Conservation (phyloP, 2,888 invertebrate genomes). For the Andrena bicolor region DNA sequence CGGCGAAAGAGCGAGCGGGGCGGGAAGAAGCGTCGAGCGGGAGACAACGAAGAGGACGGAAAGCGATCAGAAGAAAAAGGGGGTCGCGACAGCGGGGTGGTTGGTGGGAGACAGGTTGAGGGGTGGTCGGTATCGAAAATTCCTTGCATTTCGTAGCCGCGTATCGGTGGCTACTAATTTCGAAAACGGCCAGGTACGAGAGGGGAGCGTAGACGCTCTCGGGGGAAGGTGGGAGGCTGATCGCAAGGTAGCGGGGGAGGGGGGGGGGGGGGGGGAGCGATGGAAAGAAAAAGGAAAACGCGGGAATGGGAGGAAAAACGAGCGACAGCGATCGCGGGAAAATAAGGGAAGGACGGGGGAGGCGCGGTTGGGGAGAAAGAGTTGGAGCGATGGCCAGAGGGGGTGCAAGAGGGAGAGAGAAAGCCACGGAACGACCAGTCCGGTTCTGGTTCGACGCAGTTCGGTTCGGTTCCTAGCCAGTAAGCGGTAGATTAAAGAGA, state of each 20-base stretch:
- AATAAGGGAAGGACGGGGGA: constrained; percentile 26
- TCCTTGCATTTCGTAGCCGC: constrained; percentile 74
- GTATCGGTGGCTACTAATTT: constrained; percentile 70
- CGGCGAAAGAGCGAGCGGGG: constrained; percentile 3
- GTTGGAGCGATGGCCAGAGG: neutral
- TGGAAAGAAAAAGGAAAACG: constrained; percentile 21
- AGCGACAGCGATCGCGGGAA: constrained; percentile 2
- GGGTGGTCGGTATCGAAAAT: constrained; percentile 65
- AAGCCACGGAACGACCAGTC: constrained; percentile 66
- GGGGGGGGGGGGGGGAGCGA: no score
- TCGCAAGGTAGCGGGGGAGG: neutral
- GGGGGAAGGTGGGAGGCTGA: constrained; percentile 25
- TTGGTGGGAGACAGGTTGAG: neutral
- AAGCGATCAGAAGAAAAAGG: constrained; percentile 4
- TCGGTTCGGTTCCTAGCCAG: constrained; percentile 79
- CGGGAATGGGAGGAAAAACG: neutral
- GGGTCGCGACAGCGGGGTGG: no score
- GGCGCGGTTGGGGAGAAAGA: constrained; percentile 7
- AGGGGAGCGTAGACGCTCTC: constrained; percentile 39
- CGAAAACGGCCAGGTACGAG: constrained; percentile 57
- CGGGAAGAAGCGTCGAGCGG: constrained; percentile 13
- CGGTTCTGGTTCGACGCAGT: constrained; percentile 76
- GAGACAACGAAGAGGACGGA: constrained; percentile 23
- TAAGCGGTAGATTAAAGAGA: constrained; percentile 85
- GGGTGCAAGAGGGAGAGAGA: constrained; percentile 53